A percentile compares a stretch with the other conserved stretches of the same genome.
These are phyloP conservation scores for Garrulus glandarius DNA, from an alignment of 2,797 vertebrate genomes.

Conservation along the genomic window DNA sequence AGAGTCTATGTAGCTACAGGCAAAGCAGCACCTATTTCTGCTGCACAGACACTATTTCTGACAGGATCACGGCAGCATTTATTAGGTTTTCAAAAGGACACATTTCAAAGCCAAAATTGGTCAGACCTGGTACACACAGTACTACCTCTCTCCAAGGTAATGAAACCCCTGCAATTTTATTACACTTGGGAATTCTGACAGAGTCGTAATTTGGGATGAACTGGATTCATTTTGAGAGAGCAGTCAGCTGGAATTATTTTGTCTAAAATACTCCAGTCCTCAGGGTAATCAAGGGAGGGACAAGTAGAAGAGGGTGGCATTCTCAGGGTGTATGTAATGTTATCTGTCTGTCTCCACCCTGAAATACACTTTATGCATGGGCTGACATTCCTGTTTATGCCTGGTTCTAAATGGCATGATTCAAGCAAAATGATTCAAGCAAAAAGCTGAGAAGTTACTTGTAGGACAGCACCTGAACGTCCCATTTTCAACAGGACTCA, in stretches of 20 bases:
- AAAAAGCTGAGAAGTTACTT: neutral
- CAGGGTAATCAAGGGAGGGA: conserved; percentile 12
- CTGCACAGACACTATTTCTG: neutral
- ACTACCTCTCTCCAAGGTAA: neutral
- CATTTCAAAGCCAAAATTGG: neutral
- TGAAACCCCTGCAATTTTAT: neutral
- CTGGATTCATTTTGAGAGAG: neutral
- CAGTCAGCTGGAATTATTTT: neutral
- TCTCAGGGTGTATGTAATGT: neutral
- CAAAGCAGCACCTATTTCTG: neutral
- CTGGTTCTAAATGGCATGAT: neutral
- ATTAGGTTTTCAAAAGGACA: neutral
- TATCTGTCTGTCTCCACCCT: neutral
- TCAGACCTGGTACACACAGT: neutral
- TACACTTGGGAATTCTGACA: neutral
- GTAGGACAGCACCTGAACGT: neutral
- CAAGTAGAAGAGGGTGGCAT: neutral
- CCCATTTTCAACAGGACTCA: neutral
- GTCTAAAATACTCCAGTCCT: conserved; percentile 29
- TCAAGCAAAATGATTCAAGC: neutral
- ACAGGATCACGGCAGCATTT: neutral
- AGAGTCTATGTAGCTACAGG: neutral
- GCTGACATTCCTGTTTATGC: neutral
- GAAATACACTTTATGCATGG: neutral
- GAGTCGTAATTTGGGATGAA: conserved; percentile 8